Percentiles rank a stretch among this genome's conserved stretches.
phyloP scores from a whole-genome alignment of 2,888 invertebrate species.

The Chymomyza caudatula region DNA sequence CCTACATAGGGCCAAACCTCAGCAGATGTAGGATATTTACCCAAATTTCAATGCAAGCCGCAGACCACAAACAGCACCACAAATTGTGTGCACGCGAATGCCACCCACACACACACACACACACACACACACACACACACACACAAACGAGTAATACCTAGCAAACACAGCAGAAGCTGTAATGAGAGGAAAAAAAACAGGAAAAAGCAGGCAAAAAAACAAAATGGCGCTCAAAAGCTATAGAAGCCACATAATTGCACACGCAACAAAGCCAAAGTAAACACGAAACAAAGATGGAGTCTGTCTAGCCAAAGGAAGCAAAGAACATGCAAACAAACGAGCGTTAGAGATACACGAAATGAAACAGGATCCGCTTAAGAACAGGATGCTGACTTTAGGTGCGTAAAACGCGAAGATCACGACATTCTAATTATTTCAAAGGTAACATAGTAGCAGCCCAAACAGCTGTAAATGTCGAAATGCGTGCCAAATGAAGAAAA shows the following conservation, averaged over 20 bases:
- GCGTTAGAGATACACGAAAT: background rate
- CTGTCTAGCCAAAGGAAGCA: background rate
- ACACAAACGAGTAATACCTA: background rate
- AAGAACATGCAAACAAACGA: background rate
- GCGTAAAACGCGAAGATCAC: no score
- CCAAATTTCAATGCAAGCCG: constrained; percentile 58
- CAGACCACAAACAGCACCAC: constrained; percentile 58
- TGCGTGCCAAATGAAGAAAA: constrained; percentile 58
- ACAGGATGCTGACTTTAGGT: no score
- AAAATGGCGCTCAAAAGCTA: constrained; percentile 30
- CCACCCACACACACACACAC: background rate
- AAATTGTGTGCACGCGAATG: constrained; percentile 39
- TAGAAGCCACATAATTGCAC: constrained; percentile 17
- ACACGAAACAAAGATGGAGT: constrained; percentile 20
- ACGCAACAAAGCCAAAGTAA: constrained; percentile 23
- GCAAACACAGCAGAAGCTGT: background rate
- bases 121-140: background rate
- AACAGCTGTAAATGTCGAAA: constrained; percentile 61
- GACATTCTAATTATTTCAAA: background rate
- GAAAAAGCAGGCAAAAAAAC: background rate
- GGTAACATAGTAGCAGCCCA: background rate
- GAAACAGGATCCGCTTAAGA: no score
- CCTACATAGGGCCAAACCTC: constrained; percentile 12
- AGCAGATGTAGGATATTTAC: constrained; percentile 30
- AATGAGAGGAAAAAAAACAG: background rate